Base-by-base conservation (phyloP, 2,888 invertebrate genomes). In the Ormia ochracea region DNA sequence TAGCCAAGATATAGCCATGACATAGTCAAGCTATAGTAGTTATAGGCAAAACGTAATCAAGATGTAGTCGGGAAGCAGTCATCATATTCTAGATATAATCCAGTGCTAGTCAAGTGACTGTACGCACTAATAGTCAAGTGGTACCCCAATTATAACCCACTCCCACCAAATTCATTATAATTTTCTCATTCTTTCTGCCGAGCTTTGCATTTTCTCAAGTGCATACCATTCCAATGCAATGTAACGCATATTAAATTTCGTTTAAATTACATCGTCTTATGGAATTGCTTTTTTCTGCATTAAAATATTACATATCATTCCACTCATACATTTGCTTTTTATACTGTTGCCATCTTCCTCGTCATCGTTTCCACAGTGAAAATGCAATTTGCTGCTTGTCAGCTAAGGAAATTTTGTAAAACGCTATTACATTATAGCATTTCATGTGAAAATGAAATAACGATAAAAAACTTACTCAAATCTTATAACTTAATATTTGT, bases 301-400 rank as follows among this genome's bases (percentile, higher is more conserved):
- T n/a, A n/a, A n/a, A n/a, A 17, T 5, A 41, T 17, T 17, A 17
- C 14, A 41, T 41, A 17, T 41, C 17, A 41, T 41, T 41, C 17
- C 7, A 41, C 4, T 41, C 14, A 41, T 41, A 45, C 1, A 21
- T 45, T 45, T 45, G 10, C 21, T 45, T 12, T 10, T 45, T 19
- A 12, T 45, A 21, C 12, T 21, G 45, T 45, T 9, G 17, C 50
- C 28, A 9, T 28, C 41, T 4, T n/a, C n/a, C n/a, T 9, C 28
- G 12, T 43, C 43, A 10, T 28, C 28, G 6, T 28, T 14, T 23
- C n/a, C 9, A 23, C 14, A 38, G 23, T 14, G 56, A 56, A 56
- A 56, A 38, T 56, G 36, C 56, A 56, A 56, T 56, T 56, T 56
- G 23, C 14, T 38, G n/a, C 23, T n/a, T 56, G 56, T 38, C 56